Evolutionary conservation across 2,113 vertebrate species (phyloP).

Genomic region (Labrus mixtus): DNA sequence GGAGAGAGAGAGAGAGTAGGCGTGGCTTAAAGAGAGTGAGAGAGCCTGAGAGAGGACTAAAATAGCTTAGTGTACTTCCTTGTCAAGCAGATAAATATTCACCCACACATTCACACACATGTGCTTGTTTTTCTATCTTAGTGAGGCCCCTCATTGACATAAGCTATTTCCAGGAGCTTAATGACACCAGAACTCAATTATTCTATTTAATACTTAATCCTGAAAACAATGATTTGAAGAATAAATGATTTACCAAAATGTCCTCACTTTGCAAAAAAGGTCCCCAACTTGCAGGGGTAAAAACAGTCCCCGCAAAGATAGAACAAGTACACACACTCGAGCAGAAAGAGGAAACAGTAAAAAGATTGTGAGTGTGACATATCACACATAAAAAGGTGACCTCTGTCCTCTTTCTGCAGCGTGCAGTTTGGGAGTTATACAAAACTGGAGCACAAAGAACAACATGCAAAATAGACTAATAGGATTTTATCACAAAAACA

Average conservation of each 20-base stretch:
- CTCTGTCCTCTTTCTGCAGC: neutral
- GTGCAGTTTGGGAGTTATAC: neutral
- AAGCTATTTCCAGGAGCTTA: neutral
- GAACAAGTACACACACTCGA: neutral
- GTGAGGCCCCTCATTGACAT: neutral
- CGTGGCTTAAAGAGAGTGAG: slow-evolving; percentile 19
- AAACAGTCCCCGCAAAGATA: too few relatives aligned
- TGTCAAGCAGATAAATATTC: slow-evolving; percentile 13
- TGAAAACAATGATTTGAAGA: too few relatives aligned
- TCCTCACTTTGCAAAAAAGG: too few relatives aligned
- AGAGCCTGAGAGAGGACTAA: slow-evolving; percentile 29
- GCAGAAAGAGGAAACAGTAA: slow-evolving; percentile 11
- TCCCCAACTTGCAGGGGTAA: too few relatives aligned
- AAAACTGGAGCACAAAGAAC: neutral
- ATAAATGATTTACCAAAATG: too few relatives aligned
- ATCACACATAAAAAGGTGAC: neutral
- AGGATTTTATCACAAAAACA: neutral
- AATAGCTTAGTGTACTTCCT: slow-evolving; percentile 63
- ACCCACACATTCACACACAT: neutral
- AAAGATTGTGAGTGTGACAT: neutral
- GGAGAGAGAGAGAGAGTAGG: slow-evolving; percentile 21
- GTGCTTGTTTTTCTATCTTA: neutral
- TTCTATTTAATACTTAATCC: too few relatives aligned
- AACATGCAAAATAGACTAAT: neutral
- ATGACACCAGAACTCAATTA: neutral